phyloP scores from a whole-genome alignment of 2,888 invertebrate genomes.

The Campoplex capitator region DNA sequence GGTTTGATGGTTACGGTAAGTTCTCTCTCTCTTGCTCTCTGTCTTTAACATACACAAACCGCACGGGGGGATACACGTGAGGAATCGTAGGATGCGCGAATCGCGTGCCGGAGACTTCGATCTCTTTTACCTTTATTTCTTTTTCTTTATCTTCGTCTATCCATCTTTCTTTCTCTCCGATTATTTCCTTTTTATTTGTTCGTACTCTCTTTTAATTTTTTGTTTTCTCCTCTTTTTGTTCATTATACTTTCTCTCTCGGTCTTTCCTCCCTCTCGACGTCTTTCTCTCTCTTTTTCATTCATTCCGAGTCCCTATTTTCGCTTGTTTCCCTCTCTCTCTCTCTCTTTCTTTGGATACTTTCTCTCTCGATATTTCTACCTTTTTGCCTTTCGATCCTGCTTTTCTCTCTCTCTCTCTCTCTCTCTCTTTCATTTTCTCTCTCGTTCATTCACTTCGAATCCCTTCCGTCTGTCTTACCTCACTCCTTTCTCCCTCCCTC shows the following conservation, averaged over 20 bases:
- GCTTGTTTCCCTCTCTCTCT: neutral
- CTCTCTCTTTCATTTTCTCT: neutral
- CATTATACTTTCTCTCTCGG: neutral
- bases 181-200: neutral
- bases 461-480: neutral
- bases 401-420: neutral
- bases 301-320: neutral
- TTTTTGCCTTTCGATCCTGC: neutral
- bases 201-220: neutral
- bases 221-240: neutral
- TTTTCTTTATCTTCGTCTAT: neutral
- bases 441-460: no score
- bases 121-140: slow-evolving; percentile 20
- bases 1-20: slow-evolving; percentile 45
- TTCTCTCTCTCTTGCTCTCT: slow-evolving; percentile 16
- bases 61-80: neutral
- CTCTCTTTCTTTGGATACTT: neutral
- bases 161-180: neutral
- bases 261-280: neutral
- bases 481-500: neutral
- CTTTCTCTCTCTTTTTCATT: slow-evolving; percentile 15
- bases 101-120: slow-evolving; percentile 65
- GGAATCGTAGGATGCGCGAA: slow-evolving; percentile 59
- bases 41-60: neutral
- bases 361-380: neutral